Evolutionary conservation across 2,797 vertebrate species (phyloP), one percentile per base, ranked within the genome.

Genomic region (Tragelaphus eurycerus): DNA sequence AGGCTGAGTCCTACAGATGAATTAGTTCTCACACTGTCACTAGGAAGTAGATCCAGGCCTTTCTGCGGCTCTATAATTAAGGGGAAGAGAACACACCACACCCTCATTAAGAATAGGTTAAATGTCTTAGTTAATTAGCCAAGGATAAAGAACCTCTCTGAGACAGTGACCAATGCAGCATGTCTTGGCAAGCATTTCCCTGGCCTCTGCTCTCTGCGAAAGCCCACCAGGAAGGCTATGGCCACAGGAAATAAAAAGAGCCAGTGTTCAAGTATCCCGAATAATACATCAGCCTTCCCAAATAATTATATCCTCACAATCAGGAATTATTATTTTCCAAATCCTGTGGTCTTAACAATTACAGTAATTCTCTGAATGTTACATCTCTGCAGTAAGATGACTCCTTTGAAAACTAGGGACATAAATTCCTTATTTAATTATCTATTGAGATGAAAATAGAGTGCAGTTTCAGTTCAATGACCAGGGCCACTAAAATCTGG

Each of bases 51-150:
- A 93, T 48, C 74, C 6, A 29, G 25, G 31, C 93, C 29, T 97
- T 96, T 83, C 88, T 90, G 31, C 11, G 64, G 50, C 54, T 93
- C 54, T 93, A 7, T 76, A 82, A 91, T 85, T 59, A 91, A 78
- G 29, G 46, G 29, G 52, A 85, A 67, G 67, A 86, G 57, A 81
- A 90, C 62, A 82, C 2, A 87, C 23, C 48, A 11, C n/a, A 93
- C 46, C 52, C 82, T 71, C 29, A 27, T 59, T 92, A 86, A 89
- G 87, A 79, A 96, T 43, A 95, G 86, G 87, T 89, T 86, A 89
- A 93, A 79, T 89, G 62, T 89, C 74, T 90, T 89, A 71, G 74
- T 93, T 95, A 96, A 93, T 96, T 90, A 85, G 55, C 12, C 34
- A 83, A 74, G 38, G 52, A 83, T 84, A 55, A 89, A 93, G 34